These are phyloP conservation scores for Alosa sapidissima DNA, from an alignment of 2,797 vertebrate species.

Conservation along the genomic window DNA sequence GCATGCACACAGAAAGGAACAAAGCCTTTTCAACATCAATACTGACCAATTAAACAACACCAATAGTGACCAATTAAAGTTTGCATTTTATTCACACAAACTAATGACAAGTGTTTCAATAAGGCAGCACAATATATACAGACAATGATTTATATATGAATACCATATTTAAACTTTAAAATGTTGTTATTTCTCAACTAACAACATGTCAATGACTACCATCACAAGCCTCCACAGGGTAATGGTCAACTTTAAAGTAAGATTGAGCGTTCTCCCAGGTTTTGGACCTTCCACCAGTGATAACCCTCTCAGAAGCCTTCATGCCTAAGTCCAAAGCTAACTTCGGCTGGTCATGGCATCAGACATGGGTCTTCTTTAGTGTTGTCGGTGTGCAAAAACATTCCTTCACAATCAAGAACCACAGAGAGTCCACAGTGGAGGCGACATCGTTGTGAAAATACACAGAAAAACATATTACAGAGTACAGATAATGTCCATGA, in stretches of 20 bases:
- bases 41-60: conserved; percentile 59
- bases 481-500: neutral
- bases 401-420: neutral
- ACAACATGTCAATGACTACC: conserved; percentile 67
- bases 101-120: conserved; percentile 70
- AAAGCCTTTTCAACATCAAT: conserved; percentile 41
- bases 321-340: conserved; percentile 25
- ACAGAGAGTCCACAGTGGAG: neutral
- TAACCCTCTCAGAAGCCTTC: neutral
- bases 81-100: conserved; percentile 79
- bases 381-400: conserved; percentile 39
- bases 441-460: neutral
- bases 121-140: conserved; percentile 77
- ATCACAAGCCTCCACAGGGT: conserved; percentile 66
- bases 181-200: conserved; percentile 60
- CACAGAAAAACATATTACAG: neutral
- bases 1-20: conserved; percentile 17
- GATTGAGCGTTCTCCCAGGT: conserved; percentile 53
- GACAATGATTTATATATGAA: conserved; percentile 67
- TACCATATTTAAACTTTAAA: conserved; percentile 61
- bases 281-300: neutral
- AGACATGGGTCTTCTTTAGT: conserved; percentile 54
- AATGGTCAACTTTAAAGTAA: conserved; percentile 60
- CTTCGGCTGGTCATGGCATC: conserved; percentile 56
- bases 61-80: conserved; percentile 62